A percentile compares a stretch with the other conserved stretches of the same genome.
Evolutionary conservation across 1,140 invertebrate species (phyloP).

Genomic region (Anthonomus grandis): DNA sequence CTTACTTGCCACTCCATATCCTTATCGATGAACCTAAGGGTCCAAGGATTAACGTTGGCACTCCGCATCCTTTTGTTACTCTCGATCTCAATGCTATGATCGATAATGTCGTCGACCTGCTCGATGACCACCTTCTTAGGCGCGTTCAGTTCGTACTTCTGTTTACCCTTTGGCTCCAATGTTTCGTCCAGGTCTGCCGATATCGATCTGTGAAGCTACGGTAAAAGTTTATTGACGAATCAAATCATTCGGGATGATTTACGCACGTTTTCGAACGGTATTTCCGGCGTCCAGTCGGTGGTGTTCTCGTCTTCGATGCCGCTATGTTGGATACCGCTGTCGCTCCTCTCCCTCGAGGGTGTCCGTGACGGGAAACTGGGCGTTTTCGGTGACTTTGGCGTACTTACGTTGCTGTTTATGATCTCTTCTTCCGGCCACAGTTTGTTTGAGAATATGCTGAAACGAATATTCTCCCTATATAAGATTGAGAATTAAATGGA

Average conservation of each 20-base stretch:
- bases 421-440: conserved; percentile 54
- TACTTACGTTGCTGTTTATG: conserved; percentile 39
- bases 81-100: conserved; percentile 87
- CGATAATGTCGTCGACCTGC: conserved; percentile 83
- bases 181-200: conserved; percentile 42
- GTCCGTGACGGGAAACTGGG: conserved; percentile 42
- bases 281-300: conserved; percentile 85
- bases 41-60: conserved; percentile 83
- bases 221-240: conserved; percentile 12
- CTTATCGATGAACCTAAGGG: conserved; percentile 76
- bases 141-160: conserved; percentile 35
- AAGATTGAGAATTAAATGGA: neutral
- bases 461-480: neutral
- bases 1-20: conserved; percentile 57
- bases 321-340: conserved; percentile 47
- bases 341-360: conserved; percentile 41
- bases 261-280: conserved; percentile 83
- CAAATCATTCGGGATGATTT: neutral
- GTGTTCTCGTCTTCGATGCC: conserved; percentile 72
- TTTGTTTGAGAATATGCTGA: conserved; percentile 51
- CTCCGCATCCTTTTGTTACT: conserved; percentile 88
- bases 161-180: conserved; percentile 36
- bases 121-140: conserved; percentile 49
- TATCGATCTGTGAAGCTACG: conserved; percentile 37
- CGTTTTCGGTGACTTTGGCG: conserved; percentile 49